Evolutionary conservation across 2,888 invertebrate species (phyloP).

Genomic region (Omphaloscelis lunosa): DNA sequence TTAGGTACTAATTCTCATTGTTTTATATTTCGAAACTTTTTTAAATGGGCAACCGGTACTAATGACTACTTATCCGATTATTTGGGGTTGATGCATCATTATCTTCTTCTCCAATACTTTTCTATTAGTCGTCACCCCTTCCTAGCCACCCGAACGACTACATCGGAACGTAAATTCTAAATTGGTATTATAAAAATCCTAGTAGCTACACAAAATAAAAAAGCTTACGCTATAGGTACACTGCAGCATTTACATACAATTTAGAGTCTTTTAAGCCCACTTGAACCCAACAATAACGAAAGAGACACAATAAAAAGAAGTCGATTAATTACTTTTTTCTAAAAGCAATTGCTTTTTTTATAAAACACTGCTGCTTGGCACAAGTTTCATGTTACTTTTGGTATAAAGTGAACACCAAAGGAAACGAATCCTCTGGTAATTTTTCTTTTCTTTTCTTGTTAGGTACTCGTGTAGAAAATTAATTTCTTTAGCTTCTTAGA

Average conservation of each 20-base stretch:
- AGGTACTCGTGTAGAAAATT: slow-evolving; percentile 17
- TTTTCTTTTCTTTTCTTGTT: neutral
- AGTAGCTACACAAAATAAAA: neutral
- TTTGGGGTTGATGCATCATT: too few relatives aligned
- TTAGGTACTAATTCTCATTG: neutral
- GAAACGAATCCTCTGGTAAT: neutral
- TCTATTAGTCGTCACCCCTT: too few relatives aligned
- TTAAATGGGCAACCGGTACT: too few relatives aligned
- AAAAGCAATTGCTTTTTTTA: slow-evolving; percentile 32
- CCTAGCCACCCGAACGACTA: too few relatives aligned
- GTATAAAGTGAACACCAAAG: slow-evolving; percentile 16
- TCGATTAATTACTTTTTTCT: slow-evolving; percentile 37
- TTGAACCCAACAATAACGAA: slow-evolving; percentile 25
- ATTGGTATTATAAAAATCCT: too few relatives aligned
- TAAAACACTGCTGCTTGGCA: neutral
- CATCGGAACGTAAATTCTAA: too few relatives aligned
- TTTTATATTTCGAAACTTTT: too few relatives aligned
- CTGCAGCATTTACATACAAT: neutral
- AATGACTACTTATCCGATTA: too few relatives aligned
- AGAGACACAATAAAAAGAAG: slow-evolving; percentile 15
- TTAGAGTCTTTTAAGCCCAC: slow-evolving; percentile 2
- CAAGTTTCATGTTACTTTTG: slow-evolving; percentile 19
- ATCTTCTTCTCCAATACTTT: too few relatives aligned
- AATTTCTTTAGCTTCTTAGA: neutral
- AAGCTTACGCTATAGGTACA: neutral